Evolutionary conservation across 1,140 invertebrate species (phyloP).

Genomic region (Zaprionus camerounensis): DNA sequence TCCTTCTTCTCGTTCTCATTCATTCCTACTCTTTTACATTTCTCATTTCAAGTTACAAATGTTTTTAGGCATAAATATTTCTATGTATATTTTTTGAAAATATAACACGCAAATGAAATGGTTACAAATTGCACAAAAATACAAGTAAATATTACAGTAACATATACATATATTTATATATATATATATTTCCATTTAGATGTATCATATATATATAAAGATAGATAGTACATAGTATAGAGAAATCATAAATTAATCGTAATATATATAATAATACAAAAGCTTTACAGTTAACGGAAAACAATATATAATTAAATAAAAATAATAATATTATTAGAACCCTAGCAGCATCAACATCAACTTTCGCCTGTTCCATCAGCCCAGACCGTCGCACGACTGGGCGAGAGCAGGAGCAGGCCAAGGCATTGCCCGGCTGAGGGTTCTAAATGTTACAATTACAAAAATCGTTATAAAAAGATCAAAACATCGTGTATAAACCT

Average conservation of each 20-base stretch:
- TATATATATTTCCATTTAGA: conserved; percentile 19
- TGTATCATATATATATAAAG: conserved; percentile 44
- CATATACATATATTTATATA: conserved; percentile 14
- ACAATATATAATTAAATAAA: conserved; percentile 39
- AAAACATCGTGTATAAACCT: conserved; percentile 37
- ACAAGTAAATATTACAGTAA: conserved; percentile 52
- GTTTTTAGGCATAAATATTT: conserved; percentile 58
- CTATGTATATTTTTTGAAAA: conserved; percentile 75
- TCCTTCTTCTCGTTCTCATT: conserved; percentile 38
- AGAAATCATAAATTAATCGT: conserved; percentile 78
- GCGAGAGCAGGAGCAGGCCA: background rate
- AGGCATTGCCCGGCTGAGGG: background rate
- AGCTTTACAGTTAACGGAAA: conserved; percentile 60
- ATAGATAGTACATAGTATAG: conserved; percentile 38
- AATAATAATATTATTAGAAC: background rate
- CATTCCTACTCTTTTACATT: conserved; percentile 25
- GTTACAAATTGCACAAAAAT: conserved; percentile 79
- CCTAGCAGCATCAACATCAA: conserved; percentile 7
- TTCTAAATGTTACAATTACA: conserved; percentile 30
- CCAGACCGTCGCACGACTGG: conserved; percentile 36
- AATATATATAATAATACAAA: conserved; percentile 82
- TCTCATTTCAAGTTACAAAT: conserved; percentile 26
- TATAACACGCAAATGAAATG: conserved; percentile 77
- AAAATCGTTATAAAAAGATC: conserved; percentile 54
- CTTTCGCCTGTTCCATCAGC: conserved; percentile 11